Base-by-base conservation (phyloP, 2,797 vertebrate genomes). In the Platalea minor region DNA sequence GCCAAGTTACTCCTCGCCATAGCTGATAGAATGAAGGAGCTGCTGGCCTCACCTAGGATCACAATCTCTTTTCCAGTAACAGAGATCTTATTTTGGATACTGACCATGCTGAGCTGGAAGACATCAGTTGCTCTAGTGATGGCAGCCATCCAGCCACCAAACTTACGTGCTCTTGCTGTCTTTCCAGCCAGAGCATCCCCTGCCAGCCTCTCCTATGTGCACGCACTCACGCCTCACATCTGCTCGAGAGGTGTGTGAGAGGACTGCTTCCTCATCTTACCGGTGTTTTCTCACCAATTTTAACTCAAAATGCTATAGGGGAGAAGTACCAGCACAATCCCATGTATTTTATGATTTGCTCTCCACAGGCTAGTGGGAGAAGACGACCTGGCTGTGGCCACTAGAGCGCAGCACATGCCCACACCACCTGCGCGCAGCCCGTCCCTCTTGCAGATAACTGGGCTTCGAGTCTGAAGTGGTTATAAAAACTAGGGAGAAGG, bases 351-450 rank as follows among this genome's bases (percentile, higher is more conserved):
- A 3, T 0, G 31, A 14, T 25, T 19, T 19, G 46, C 0, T 37
- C 39, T 18, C 45, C 8, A 0, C 2, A 9, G 41, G 10, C 8
- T 4, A 2, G 33, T 2, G 41, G 53, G 50, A 13, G 74, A n/a
- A 46, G 45, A 53, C 13, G 8, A 75, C 43, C 33, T 9, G 11
- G 10, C 15, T 14, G 8, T 51, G 77, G 60, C 96, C 97, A 33
- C 96, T 95, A 97, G 97, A 93, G 96, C 1, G 97, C 95, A 97
- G 96, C 89, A 97, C 23, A 13, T 2, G 41, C n/a, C 93, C 89
- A 41, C 63, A 17, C 4, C 74, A 37, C 69, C 35, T 29, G 51
- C 25, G 0, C 3, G 7, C n/a, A 37, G n/a, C 25, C 7, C 10
- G 9, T 31, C 6, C 25, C 37, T 46, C 37, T 2, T 0, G 7